Evolutionary conservation across 2,113 vertebrate genomes (phyloP), one percentile per base, ranked within the genome.

Genomic region (Lophotis ruficrista): DNA sequence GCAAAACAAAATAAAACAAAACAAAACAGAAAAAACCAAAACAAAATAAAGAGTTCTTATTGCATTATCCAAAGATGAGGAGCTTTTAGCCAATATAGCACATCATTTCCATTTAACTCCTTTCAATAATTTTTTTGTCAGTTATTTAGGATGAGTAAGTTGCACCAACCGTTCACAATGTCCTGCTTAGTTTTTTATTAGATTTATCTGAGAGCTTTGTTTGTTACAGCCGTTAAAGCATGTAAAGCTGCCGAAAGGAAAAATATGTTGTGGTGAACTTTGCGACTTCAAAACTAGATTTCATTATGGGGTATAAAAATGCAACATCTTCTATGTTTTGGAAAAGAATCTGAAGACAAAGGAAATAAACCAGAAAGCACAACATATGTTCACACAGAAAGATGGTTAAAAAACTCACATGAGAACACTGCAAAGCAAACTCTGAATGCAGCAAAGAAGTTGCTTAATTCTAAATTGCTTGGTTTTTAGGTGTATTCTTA

Each of bases 341-440:
- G 11, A 60, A 79, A 83, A 70, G 10, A 28, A 33, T 37, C 8
- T 58, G 23, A 73, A 50, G n/a, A 48, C 5, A 64, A 58, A 68
- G 4, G 5, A 4, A 48, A 47, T 27, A 48, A 81, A 81, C 4
- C 6, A 43, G 33, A 77, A 72, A 89, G 10, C 6, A 19, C 2
- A 48, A 37, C 10, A 23, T 47, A n/a, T 3, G 0, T 6, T 77
- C 4, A 12, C 0, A 1, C 13, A 64, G n/a, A 48, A 66, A 72
- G 13, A 14, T 50, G 5, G 4, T 33, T 45, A 53, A 35, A 7
- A 50, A 77, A 69, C 8, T 50, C 45, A 24, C 6, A 25, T 7
- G 6, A 31, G 3, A 23, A 3, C 2, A 1, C 10, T 38, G 8
- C 15, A 64, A 69, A 61, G 4, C 2, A 66, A 79, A 61, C 15